Evolutionary conservation across 2,797 vertebrate species (phyloP).

Genomic region (Aotus griseimembra): DNA sequence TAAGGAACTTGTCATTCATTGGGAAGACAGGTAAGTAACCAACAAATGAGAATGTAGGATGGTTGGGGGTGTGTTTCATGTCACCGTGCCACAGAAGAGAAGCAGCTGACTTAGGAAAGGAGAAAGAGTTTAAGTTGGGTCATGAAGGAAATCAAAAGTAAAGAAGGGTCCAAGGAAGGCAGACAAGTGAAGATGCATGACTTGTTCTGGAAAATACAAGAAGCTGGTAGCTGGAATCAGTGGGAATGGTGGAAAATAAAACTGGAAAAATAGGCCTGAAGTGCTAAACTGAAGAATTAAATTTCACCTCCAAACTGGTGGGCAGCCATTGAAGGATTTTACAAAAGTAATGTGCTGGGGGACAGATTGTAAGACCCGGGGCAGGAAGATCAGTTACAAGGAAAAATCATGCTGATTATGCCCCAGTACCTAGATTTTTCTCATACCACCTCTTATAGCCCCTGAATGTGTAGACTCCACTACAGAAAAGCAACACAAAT

Average conservation of each 20-base stretch:
- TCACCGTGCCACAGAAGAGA: not conserved
- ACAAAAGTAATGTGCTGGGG: not conserved
- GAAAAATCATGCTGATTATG: too few relatives aligned
- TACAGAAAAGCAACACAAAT: not conserved
- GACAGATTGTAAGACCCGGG: not conserved
- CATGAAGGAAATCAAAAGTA: not conserved
- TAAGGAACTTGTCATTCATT: not conserved
- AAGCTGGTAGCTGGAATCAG: not conserved
- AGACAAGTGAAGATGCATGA: not conserved
- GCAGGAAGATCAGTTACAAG: not conserved
- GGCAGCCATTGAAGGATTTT: not conserved
- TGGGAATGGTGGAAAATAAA: not conserved
- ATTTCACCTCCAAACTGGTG: not conserved
- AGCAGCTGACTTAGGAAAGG: not conserved
- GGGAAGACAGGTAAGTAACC: not conserved
- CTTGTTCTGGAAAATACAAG: not conserved
- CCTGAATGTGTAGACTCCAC: not conserved
- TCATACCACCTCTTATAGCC: not conserved
- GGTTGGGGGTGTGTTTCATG: not conserved
- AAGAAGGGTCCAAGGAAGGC: not conserved
- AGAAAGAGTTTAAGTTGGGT: not conserved
- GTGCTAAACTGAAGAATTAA: not conserved
- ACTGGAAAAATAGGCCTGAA: not conserved
- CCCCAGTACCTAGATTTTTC: not conserved
- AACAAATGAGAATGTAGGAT: not conserved